Evolutionary conservation across 2,888 invertebrate species (phyloP).

Genomic region (Keiferia lycopersicella): DNA sequence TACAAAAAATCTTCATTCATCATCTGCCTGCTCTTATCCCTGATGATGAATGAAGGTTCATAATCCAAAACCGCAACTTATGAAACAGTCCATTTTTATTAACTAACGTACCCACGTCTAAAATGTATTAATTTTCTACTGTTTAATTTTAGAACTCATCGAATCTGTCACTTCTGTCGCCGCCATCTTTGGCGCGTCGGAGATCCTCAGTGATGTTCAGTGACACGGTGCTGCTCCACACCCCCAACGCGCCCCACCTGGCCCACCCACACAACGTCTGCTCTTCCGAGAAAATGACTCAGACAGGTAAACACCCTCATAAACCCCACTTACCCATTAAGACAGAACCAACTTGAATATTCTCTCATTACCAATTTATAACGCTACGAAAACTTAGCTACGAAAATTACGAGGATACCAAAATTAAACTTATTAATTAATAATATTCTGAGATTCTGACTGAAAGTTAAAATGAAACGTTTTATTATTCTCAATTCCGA

Average conservation of each 20-base stretch:
- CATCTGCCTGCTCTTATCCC: too few species aligned
- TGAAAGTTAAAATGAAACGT: not conserved
- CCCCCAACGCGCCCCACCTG: constrained; percentile 58
- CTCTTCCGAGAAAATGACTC: constrained; percentile 94
- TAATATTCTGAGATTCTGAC: not conserved
- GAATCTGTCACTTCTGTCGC: constrained; percentile 85
- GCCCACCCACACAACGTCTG: constrained; percentile 82
- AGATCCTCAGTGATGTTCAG: constrained; percentile 95
- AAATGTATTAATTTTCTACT: not conserved
- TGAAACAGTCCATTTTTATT: too few species aligned
- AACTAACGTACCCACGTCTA: too few species aligned
- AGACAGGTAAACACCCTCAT: constrained; percentile 81
- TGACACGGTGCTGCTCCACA: constrained; percentile 89
- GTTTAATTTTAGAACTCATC: constrained; percentile 80
- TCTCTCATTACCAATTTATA: not conserved
- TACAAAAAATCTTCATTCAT: too few species aligned
- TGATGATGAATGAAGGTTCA: too few species aligned
- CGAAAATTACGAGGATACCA: constrained; percentile 3
- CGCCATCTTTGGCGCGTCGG: constrained; percentile 86
- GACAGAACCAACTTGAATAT: not conserved
- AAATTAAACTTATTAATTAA: constrained; percentile 3
- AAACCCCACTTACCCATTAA: not conserved
- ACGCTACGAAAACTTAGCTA: not conserved
- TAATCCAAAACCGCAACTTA: too few species aligned
- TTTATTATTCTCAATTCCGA: not conserved